These are phyloP conservation scores for Caenorhabditis inopinata DNA, from an alignment of 1,140 invertebrate genomes.

Conservation along the genomic window DNA sequence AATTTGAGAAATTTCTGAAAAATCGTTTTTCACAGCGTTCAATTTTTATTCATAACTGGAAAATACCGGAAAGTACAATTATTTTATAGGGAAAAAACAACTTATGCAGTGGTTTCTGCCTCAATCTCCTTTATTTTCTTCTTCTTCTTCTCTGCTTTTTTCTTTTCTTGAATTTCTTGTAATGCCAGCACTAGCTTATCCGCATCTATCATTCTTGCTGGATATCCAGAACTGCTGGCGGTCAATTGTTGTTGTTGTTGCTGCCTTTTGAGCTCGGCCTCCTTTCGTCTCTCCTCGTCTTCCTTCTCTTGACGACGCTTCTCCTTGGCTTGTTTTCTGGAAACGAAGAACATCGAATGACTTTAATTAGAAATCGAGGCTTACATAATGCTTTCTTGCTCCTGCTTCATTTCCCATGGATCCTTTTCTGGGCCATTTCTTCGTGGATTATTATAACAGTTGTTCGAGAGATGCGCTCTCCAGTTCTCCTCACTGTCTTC, in stretches of 20 bases:
- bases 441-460: conserved; percentile 20
- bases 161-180: conserved; percentile 13
- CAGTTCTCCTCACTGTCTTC: conserved; percentile 27
- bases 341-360: no score
- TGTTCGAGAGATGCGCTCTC: background rate
- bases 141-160: conserved; percentile 7
- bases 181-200: conserved; percentile 25
- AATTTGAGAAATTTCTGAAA: no score
- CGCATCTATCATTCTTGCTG: conserved; percentile 24
- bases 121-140: conserved; percentile 27
- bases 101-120: background rate
- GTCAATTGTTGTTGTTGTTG: conserved; percentile 16
- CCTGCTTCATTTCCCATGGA: conserved; percentile 19
- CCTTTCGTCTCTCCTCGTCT: background rate
- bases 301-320: background rate
- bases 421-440: conserved; percentile 14
- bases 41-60: no score
- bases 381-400: background rate
- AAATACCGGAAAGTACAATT: background rate
- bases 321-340: background rate
- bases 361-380: background rate
- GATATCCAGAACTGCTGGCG: background rate
- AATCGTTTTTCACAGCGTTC: no score
- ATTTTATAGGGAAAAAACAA: no score
- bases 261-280: background rate